These are phyloP conservation scores for Cryptotis parvus DNA, from an alignment of 2,113 vertebrate genomes.

Conservation along the genomic window DNA sequence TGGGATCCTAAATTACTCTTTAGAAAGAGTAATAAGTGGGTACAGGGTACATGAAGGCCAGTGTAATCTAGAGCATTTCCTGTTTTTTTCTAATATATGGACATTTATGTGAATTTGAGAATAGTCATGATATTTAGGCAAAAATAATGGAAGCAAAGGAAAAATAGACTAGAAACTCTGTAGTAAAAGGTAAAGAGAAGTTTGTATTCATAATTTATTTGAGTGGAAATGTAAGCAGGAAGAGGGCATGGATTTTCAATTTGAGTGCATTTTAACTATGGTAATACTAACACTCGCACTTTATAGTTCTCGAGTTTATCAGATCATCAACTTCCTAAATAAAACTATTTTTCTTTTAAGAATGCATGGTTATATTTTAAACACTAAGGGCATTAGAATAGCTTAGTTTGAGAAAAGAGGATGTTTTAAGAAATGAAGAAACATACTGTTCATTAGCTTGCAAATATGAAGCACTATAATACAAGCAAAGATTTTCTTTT, in stretches of 20 bases:
- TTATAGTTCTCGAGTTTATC: not conserved
- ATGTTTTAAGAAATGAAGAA: slow-evolving; percentile 45
- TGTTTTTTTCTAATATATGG: not conserved
- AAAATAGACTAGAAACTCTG: not conserved
- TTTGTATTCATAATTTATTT: not conserved
- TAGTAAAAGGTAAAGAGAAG: not conserved
- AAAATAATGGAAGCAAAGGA: not conserved
- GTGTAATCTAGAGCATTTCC: not conserved
- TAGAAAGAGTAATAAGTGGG: not conserved
- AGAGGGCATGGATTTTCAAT: not conserved
- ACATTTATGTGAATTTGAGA: not conserved
- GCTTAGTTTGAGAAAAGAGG: slow-evolving; percentile 47
- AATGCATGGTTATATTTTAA: slow-evolving; percentile 33
- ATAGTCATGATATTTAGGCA: not conserved
- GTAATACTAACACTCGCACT: slow-evolving; percentile 2
- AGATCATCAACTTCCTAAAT: slow-evolving; percentile 35
- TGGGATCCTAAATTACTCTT: not conserved
- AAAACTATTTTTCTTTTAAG: slow-evolving; percentile 43
- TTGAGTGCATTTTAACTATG: slow-evolving; percentile 8
- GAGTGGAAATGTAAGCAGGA: not conserved
- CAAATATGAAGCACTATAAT: slow-evolving; percentile 32
- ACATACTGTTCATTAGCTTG: not conserved
- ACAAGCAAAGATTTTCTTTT: slow-evolving; percentile 31
- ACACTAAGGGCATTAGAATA: slow-evolving; percentile 35
- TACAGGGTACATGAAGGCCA: not conserved